Conservation (phyloP, 2,797 vertebrate species). For the Molossus alvarezi region DNA sequence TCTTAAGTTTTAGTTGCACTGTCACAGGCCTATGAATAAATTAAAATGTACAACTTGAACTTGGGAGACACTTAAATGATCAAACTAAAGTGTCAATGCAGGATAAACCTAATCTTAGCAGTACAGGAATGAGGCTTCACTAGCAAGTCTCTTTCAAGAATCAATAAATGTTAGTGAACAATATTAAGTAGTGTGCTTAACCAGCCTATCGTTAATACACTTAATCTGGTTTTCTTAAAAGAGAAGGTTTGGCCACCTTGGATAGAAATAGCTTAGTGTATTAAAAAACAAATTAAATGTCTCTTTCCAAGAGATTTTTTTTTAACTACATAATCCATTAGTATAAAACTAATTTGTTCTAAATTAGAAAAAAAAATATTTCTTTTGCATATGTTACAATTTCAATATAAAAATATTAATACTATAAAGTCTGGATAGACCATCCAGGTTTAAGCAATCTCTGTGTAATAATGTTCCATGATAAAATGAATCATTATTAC, state of each 20-base stretch:
- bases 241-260: constrained; percentile 42
- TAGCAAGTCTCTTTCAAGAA: constrained; percentile 78
- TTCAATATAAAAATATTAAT: constrained; percentile 70
- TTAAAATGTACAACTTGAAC: constrained; percentile 83
- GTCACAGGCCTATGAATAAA: constrained; percentile 81
- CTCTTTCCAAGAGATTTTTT: not conserved
- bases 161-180: constrained; percentile 81
- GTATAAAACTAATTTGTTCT: constrained; percentile 24
- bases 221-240: constrained; percentile 74
- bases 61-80: constrained; percentile 81
- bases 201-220: constrained; percentile 62
- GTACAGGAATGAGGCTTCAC: constrained; percentile 68
- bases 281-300: constrained; percentile 82
- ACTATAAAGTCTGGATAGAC: not conserved
- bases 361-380: constrained; percentile 48
- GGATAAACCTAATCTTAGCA: constrained; percentile 82
- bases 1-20: constrained; percentile 83
- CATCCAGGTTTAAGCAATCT: not conserved
- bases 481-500: not conserved
- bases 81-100: constrained; percentile 77
- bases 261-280: not conserved
- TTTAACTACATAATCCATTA: constrained; percentile 59
- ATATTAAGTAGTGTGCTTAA: constrained; percentile 77
- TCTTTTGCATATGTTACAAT: constrained; percentile 46
- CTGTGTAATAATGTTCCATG: not conserved